Base-by-base conservation (phyloP, 1,140 invertebrate genomes). In the Ostrea edulis region DNA sequence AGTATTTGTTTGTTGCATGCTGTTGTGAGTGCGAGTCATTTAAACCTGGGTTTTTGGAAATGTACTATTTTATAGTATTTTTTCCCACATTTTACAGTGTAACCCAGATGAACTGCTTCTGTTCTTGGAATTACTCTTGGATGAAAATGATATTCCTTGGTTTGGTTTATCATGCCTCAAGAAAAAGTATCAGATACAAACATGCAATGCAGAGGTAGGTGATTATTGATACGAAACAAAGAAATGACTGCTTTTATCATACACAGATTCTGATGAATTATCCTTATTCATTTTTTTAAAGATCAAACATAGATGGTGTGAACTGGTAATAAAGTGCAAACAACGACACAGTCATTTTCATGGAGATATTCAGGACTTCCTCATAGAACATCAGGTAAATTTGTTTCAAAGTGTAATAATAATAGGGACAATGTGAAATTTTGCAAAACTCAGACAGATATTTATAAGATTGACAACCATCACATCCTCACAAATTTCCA, bases 221-320 rank as follows among this genome's bases (percentile, higher is more conserved):
- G 0, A 44, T 44, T 44, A 44, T 44, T 44, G 35, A 44, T 44
- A 44, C 5, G 35, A 44, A 44, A 44, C 35, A 44, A 44, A 44
- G 35, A 44, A 44, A 44, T 44, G 35, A 44, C 35, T 44, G 35
- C 35, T 44, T 44, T 44, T 44, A 44, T 44, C 35, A 44, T 44
- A 44, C 5, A 44, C 5, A 44, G 35, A 44, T 44, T 44, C 35
- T 44, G 35, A 44, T 11, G 8, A 55, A 55, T 55, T 25, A 25
- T 77, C 25, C 22, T 25, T 22, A 14, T 77, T 1, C 25, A 12
- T 77, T 25, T 77, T 12, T 29, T 77, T 77, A 12, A 5, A 77
- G 68, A 77, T 77, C 68, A 77, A 77, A 77, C 68, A 77, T 25
- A 77, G 68, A 17, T 77, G 68, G 68, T 77, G 68, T 77, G 68